A percentile compares a stretch with the other conserved stretches of the same genome.
phyloP scores from a whole-genome alignment of 2,888 invertebrate species.

The Tridacna crocea region DNA sequence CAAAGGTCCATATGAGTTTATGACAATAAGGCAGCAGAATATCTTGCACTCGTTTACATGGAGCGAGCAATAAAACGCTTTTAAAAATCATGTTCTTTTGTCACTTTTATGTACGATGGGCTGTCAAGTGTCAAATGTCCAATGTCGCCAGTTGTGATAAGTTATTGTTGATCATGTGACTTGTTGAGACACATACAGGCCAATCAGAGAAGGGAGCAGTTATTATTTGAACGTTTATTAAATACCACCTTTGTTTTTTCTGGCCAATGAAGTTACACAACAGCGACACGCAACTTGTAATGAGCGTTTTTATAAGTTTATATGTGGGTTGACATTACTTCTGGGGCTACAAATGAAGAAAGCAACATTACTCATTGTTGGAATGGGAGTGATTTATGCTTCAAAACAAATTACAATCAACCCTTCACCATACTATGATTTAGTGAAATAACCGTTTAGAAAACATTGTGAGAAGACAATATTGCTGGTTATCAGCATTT shows the following conservation, averaged over 20 bases:
- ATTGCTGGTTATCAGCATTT: too few relatives aligned
- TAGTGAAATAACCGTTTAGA: neutral
- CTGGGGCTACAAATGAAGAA: neutral
- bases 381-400: neutral
- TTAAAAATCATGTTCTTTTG: slow-evolving; percentile 39
- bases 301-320: slow-evolving; percentile 4
- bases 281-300: slow-evolving; percentile 3
- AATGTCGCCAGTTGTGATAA: slow-evolving; percentile 47
- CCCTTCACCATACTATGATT: too few relatives aligned
- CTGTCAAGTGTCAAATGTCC: slow-evolving; percentile 43
- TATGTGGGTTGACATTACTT: slow-evolving; percentile 5
- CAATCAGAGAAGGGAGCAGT: slow-evolving; percentile 28
- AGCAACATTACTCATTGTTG: neutral
- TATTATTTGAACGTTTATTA: neutral
- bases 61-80: slow-evolving; percentile 39
- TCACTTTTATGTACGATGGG: slow-evolving; percentile 41
- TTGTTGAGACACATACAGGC: slow-evolving; percentile 1
- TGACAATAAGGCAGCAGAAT: slow-evolving; percentile 14
- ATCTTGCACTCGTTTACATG: slow-evolving; percentile 33
- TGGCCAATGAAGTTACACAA: slow-evolving; percentile 17
- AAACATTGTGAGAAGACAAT: neutral
- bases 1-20: slow-evolving; percentile 14
- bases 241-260: slow-evolving; percentile 24
- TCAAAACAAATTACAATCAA: too few relatives aligned
- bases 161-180: slow-evolving; percentile 37